Evolutionary conservation across 2,888 invertebrate genomes (phyloP), one percentile per base, ranked within the genome.

Genomic region (Nymphalis c-album): DNA sequence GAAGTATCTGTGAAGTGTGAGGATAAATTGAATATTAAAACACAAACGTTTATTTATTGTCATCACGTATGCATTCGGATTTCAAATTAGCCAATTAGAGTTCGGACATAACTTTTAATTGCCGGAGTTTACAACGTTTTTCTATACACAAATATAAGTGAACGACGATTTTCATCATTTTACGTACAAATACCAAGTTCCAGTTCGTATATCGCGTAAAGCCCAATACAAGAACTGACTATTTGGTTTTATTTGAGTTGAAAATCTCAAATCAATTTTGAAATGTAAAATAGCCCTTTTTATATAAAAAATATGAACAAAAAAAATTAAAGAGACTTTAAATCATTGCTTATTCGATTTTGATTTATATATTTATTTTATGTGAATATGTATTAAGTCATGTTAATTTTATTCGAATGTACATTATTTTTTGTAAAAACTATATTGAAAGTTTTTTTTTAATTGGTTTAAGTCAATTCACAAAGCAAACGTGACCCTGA

Each of bases 51-150:
- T 40, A 40, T 40, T 40, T 40, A 13, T 13, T 13, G 10, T 13
- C 40, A 18, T 48, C 18, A 57, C 10, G 40, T 10, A 40, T 35
- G n/a, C 35, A 40, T 57, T 57, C 8, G 20, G 48, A 51, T 55
- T 50, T 51, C 22, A 67, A 60, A 67, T 69, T 69, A 69, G 64
- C 59, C 46, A 46, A 69, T 59, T 62, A 69, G 61, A 68, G 40
- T 51, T 62, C 5, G 46, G 53, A 59, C 51, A 53, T n/a, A 69
- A 69, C 69, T 69, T 69, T 69, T 69, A 69, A 69, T 69, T 69
- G 69, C 64, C 59, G 47, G 26, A 65, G 64, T 69, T 69, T 62
- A 62, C 65, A 65, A 47, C 35, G 47, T 59, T 55, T 31, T 51
- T 62, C 58, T 40, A 48, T 50, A 35, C 18, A 16, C 61, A 61